phyloP scores from a whole-genome alignment of 2,797 vertebrate genomes.

The Pangasius krempfi region DNA sequence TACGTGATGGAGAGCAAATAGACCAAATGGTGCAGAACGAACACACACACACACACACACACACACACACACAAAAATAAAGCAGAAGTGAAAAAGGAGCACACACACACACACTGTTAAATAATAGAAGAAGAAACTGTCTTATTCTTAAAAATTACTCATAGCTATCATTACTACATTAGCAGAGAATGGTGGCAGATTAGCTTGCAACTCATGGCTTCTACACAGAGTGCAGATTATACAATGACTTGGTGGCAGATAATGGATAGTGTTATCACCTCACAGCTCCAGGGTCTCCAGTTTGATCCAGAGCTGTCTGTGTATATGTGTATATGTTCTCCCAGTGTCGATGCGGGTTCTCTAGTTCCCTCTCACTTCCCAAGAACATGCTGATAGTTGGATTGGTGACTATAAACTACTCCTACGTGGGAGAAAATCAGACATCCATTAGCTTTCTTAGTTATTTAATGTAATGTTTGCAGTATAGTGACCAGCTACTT shows the following conservation, averaged over 20 bases:
- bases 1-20: neutral
- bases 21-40: neutral
- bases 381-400: neutral
- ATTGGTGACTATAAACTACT: neutral
- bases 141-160: neutral
- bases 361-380: neutral
- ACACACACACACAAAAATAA: neutral
- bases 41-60: conserved; percentile 12
- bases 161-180: conserved; percentile 16
- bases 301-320: neutral
- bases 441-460: neutral
- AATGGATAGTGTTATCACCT: neutral
- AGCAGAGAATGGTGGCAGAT: neutral
- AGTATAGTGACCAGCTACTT: neutral
- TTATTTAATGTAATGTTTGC: neutral
- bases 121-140: neutral
- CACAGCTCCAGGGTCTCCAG: neutral
- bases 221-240: neutral
- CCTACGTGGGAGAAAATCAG: neutral
- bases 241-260: neutral
- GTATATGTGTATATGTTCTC: neutral
- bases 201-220: neutral
- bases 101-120: neutral
- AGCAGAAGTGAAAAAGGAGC: neutral
- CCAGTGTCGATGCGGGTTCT: neutral